Percentiles rank a stretch among this genome's conserved stretches.
These are phyloP conservation scores for Heliconius melpomene DNA, from an alignment of 1,140 invertebrate genomes.

Conservation along the genomic window DNA sequence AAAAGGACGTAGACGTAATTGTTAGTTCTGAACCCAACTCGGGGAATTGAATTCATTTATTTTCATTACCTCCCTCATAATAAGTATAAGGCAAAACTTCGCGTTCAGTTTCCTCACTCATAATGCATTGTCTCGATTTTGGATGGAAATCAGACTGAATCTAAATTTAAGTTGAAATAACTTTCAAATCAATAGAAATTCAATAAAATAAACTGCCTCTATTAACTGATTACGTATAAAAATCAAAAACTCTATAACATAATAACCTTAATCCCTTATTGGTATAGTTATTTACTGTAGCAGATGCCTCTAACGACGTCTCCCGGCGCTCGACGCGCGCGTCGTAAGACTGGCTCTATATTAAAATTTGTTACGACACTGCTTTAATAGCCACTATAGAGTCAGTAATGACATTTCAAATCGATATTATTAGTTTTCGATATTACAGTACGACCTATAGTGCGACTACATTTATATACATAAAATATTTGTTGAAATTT, in stretches of 20 bases:
- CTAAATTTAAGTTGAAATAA: too few relatives aligned
- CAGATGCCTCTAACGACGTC: conserved; percentile 8
- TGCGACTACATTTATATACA: too few relatives aligned
- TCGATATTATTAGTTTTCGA: conserved; percentile 6
- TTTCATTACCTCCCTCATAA: too few relatives aligned
- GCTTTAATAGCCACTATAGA: conserved; percentile 3
- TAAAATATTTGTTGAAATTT: not conserved
- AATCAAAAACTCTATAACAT: not conserved
- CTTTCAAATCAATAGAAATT: not conserved
- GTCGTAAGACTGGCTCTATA: conserved; percentile 5
- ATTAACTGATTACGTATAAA: not conserved
- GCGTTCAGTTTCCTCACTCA: too few relatives aligned
- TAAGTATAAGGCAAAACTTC: too few relatives aligned
- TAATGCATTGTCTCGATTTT: too few relatives aligned
- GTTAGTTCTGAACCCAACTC: too few relatives aligned
- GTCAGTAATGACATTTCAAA: conserved; percentile 6
- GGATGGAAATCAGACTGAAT: too few relatives aligned
- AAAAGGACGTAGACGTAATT: too few relatives aligned
- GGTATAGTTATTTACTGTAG: conserved; percentile 6
- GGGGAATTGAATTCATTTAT: too few relatives aligned
- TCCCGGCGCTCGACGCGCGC: not conserved
- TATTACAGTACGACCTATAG: not conserved
- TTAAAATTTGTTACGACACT: conserved; percentile 9
- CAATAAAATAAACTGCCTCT: not conserved
- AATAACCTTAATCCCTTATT: conserved; percentile 8